Evolutionary conservation across 2,888 invertebrate genomes (phyloP), one percentile per base, ranked within the genome.

Genomic region (Drosophila rubida): DNA sequence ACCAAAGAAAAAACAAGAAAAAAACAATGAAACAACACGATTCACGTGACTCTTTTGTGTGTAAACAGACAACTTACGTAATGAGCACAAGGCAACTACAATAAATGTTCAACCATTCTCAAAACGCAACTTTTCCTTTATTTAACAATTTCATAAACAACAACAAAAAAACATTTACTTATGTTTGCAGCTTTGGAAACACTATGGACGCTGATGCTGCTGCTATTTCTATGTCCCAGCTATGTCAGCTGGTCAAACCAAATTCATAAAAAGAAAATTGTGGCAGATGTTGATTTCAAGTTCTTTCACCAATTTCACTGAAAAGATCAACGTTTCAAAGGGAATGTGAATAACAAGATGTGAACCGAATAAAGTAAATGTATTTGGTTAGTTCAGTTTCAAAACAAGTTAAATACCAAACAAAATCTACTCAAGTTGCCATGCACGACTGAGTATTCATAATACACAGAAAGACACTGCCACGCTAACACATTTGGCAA

Each of bases 41-140:
- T 58, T 64, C 73, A 64, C 32, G 51, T 60, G 44, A 68, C 61
- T 73, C 77, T 80, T 87, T 89, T 88, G 79, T 81, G 80, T 87
- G 82, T 77, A 72, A 60, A 55, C 49, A 74, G 54, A 70, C 54
- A 59, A 53, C 32, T 57, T 57, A 58, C 46, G 55, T 53, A 69
- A 75, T 57, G 57, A 78, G 55, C 53, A 73, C 60, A 64, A 68
- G 60, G 71, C 66, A 67, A 75, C 65, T 57, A 57, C 60, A 76
- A 76, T 37, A 61, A 78, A 75, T 55, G 45, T 69, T 62, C 30
- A 55, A 54, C 11, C 50, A 53, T 55, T 60, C 63, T 62, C 44
- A 41, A 51, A 64, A 48, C 16, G 19, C 41, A 27, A 39, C 13
- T 41, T 41, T 50, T 50, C n/a, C 30, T 61, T 54, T 39, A 14